Base-by-base conservation (phyloP, 1,140 invertebrate species). In the Heliconius himera region DNA sequence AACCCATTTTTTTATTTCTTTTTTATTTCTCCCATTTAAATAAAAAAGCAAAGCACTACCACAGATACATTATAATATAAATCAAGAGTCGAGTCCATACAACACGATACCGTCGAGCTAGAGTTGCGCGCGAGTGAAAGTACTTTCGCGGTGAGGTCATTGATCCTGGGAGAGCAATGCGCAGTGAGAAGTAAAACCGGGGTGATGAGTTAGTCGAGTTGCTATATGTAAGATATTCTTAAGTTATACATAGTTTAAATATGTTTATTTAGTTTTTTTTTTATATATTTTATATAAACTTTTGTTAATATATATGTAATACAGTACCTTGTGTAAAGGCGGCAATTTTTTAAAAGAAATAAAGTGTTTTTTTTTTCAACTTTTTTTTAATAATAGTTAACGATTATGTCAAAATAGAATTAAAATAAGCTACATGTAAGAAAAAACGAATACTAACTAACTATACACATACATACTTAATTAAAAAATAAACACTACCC, bases 21-120 rank as follows among this genome's bases (percentile, higher is more conserved):
- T n/a, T n/a, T n/a, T n/a, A n/a, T 54, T 20, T 54, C 41, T n/a
- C 6, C 6, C 20, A 54, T 54, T 26, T 29, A 26, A 66, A 26
- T n/a, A n/a, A 8, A 66, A 66, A 66, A 66, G 26, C 26, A 66
- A 66, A 56, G 54, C 60, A 66, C 13, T 22, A 22, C 54, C 54
- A 66, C 26, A 66, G 60, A 66, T 66, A 66, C 22, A 66, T 66
- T 66, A 60, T 60, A 66, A 66, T 66, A 66, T 66, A 66, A 66
- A 66, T 66, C 60, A 29, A 66, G 60, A 66, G 11, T 29, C 22
- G 26, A 66, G 60, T 66, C 60, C 60, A 66, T 66, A 66, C 60
- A 66, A 66, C 60, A 66, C 60, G 60, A 66, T 16, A 29, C 60
- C 26, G 60, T 22, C 60, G 60, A 26, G 22, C 22, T 26, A 66